Percentiles rank a stretch among this genome's conserved stretches.
phyloP scores from a whole-genome alignment of 2,888 invertebrate genomes.

The Cactoblastis cactorum region DNA sequence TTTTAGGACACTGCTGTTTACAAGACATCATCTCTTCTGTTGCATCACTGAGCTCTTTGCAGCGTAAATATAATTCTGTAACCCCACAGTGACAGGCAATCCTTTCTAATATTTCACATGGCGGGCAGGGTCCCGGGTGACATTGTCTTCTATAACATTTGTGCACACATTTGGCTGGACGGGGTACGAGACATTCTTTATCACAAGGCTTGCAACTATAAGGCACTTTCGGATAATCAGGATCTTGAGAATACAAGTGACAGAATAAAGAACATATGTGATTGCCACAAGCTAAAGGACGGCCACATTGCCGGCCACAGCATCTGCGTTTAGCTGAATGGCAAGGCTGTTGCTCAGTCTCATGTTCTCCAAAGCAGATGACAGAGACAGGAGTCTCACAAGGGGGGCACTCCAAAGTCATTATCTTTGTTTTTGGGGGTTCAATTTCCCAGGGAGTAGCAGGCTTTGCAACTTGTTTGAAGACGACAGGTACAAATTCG shows the following conservation, averaged over 20 bases:
- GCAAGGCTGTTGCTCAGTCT: slow-evolving; percentile 83
- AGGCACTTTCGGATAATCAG: slow-evolving; percentile 68
- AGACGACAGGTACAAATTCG: slow-evolving; percentile 83
- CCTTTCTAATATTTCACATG: slow-evolving; percentile 85
- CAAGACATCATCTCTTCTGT: slow-evolving; percentile 80
- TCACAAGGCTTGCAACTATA: slow-evolving; percentile 62
- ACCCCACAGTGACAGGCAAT: slow-evolving; percentile 91
- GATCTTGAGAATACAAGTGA: slow-evolving; percentile 73
- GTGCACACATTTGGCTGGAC: slow-evolving; percentile 88
- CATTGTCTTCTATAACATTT: slow-evolving; percentile 83
- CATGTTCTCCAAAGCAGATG: slow-evolving; percentile 86
- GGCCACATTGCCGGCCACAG: slow-evolving; percentile 89
- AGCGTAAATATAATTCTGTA: slow-evolving; percentile 86
- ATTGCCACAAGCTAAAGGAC: slow-evolving; percentile 85
- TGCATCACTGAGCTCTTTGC: slow-evolving; percentile 82
- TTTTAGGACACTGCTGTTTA: slow-evolving; percentile 91
- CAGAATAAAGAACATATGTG: slow-evolving; percentile 87
- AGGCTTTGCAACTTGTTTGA: slow-evolving; percentile 78
- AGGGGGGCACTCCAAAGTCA: slow-evolving; percentile 83
- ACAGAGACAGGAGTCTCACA: slow-evolving; percentile 85
- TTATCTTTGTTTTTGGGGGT: slow-evolving; percentile 67
- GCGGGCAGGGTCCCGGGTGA: slow-evolving; percentile 86
- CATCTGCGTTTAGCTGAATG: slow-evolving; percentile 84
- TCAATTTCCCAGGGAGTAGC: slow-evolving; percentile 84
- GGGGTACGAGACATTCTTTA: slow-evolving; percentile 78